Evolutionary conservation across 2,888 invertebrate species (phyloP).

Genomic region (Cheilosia vernalis): DNA sequence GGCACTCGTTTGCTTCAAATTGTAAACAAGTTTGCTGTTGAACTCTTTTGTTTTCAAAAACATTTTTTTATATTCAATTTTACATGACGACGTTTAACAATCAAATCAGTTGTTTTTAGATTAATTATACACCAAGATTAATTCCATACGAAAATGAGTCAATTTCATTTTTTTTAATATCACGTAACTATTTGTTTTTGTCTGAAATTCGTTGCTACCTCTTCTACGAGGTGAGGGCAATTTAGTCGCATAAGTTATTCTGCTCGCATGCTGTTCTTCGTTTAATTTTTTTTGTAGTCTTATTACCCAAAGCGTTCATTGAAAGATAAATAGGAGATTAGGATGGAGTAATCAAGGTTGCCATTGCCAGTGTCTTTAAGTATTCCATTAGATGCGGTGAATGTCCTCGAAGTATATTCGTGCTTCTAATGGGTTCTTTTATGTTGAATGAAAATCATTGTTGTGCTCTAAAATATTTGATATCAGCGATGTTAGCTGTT

Average conservation of each 20-base stretch:
- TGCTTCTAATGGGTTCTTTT: slow-evolving; percentile 3
- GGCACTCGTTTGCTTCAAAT: not conserved
- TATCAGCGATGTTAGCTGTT: slow-evolving; percentile 3
- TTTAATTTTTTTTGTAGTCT: not conserved
- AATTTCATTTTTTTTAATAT: slow-evolving; percentile 14
- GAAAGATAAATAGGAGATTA: slow-evolving; percentile 38
- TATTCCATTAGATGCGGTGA: slow-evolving; percentile 1
- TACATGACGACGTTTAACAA: not conserved
- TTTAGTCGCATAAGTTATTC: slow-evolving; percentile 37
- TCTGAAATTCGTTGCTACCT: not conserved
- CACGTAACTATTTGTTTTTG: not conserved
- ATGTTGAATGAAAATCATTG: not conserved
- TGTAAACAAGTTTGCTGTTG: not conserved
- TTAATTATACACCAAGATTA: not conserved
- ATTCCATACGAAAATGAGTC: slow-evolving; percentile 10
- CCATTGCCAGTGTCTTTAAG: not conserved
- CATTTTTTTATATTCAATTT: not conserved
- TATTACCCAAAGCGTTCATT: slow-evolving; percentile 29
- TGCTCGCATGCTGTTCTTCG: slow-evolving; percentile 33
- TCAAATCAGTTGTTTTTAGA: not conserved
- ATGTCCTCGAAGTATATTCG: slow-evolving; percentile 3
- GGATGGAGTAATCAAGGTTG: slow-evolving; percentile 22
- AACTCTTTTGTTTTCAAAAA: not conserved
- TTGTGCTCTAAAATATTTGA: not conserved
- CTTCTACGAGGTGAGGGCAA: not conserved